These are phyloP conservation scores for Caloenas nicobarica DNA, from an alignment of 2,113 vertebrate species.

Conservation along the genomic window DNA sequence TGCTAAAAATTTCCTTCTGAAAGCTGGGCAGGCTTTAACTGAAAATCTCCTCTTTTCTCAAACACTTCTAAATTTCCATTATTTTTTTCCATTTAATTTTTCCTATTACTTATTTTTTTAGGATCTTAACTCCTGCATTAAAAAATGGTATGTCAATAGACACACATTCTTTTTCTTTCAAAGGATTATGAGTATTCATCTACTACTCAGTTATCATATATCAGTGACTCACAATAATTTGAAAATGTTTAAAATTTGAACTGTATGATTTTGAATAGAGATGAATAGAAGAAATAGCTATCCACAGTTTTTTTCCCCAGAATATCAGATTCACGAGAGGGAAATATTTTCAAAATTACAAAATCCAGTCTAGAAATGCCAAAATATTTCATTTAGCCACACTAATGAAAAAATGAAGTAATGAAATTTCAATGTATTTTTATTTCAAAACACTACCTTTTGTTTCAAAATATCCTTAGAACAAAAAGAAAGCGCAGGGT, in stretches of 20 bases:
- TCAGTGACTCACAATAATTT: not conserved
- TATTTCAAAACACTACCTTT: constrained; percentile 35
- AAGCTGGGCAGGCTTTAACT: not conserved
- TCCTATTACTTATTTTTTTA: not conserved
- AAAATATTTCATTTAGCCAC: not conserved
- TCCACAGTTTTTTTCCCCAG: not conserved
- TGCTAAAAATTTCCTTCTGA: not conserved
- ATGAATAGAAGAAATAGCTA: not conserved
- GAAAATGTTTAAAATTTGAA: not conserved
- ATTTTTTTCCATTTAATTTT: not conserved
- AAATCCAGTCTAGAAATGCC: not conserved
- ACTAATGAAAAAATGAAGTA: not conserved
- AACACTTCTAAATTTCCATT: not conserved
- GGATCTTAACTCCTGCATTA: not conserved
- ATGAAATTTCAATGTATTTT: constrained; percentile 11
- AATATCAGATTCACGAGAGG: not conserved
- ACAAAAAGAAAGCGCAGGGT: not conserved
- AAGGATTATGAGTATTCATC: not conserved
- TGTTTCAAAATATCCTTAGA: constrained; percentile 16
- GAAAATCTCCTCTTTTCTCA: not conserved
- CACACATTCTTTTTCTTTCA: not conserved
- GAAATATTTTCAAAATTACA: constrained; percentile 35
- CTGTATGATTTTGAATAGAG: not conserved
- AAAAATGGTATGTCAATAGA: not conserved
- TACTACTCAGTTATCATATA: not conserved